Percentiles rank a stretch among this genome's conserved stretches.
phyloP scores from a whole-genome alignment of 2,888 invertebrate genomes.

The Heliconius ethilla region DNA sequence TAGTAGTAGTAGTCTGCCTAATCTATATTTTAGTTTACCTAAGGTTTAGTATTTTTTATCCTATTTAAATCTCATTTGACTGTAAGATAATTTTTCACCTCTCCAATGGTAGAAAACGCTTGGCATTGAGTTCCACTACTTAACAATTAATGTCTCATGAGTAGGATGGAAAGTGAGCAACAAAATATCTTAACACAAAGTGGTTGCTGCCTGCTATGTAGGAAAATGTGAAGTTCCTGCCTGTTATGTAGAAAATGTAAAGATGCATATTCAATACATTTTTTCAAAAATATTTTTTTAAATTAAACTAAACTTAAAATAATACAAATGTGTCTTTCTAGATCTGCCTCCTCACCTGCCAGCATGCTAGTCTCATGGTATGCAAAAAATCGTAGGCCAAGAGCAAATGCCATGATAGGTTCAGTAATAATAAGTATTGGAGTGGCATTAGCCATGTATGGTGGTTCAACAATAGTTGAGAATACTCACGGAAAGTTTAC shows the following conservation, averaged over 20 bases:
- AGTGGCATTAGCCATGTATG: slow-evolving; percentile 70
- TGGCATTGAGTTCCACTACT: too few species aligned
- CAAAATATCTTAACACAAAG: not conserved
- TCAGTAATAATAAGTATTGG: slow-evolving; percentile 70
- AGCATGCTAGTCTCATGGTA: slow-evolving; percentile 74
- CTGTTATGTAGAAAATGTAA: not conserved
- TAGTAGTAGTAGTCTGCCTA: not conserved
- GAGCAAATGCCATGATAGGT: slow-evolving; percentile 63
- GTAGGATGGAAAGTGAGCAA: not conserved
- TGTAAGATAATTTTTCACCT: too few species aligned
- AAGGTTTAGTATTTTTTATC: too few species aligned
- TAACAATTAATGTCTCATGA: too few species aligned
- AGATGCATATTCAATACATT: not conserved
- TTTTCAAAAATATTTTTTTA: not conserved
- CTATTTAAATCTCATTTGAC: too few species aligned
- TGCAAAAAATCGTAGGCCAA: slow-evolving; percentile 63
- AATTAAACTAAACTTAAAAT: not conserved
- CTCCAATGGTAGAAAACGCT: too few species aligned
- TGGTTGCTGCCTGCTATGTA: not conserved
- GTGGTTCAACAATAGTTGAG: slow-evolving; percentile 65
- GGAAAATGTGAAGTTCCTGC: not conserved
- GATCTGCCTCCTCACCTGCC: slow-evolving; percentile 74
- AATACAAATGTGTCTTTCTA: slow-evolving; percentile 46
- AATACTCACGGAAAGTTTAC: slow-evolving; percentile 62
- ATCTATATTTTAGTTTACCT: too few species aligned